phyloP scores from a whole-genome alignment of 2,888 invertebrate genomes.

The Aporophyla nigra region DNA sequence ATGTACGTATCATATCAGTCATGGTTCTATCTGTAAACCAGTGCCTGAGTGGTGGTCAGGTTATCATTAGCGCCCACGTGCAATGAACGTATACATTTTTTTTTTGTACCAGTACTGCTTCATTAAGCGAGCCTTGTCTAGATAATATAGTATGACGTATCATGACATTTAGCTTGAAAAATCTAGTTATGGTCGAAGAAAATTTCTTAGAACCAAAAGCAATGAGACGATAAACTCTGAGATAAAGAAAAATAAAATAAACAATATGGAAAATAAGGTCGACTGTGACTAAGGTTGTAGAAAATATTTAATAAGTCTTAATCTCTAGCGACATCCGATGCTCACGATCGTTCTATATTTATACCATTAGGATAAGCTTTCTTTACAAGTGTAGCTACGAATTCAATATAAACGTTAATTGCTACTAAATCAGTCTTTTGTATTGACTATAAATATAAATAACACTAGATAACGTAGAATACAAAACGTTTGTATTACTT shows the following conservation, averaged over 20 bases:
- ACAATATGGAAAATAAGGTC: slow-evolving; percentile 32
- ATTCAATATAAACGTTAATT: slow-evolving; percentile 38
- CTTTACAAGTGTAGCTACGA: slow-evolving; percentile 53
- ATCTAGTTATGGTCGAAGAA: not conserved
- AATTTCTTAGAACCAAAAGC: slow-evolving; percentile 9
- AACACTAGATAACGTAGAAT: slow-evolving; percentile 24
- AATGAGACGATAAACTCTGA: slow-evolving; percentile 22
- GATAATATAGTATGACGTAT: slow-evolving; percentile 22
- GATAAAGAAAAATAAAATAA: slow-evolving; percentile 36
- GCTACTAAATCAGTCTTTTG: slow-evolving; percentile 34
- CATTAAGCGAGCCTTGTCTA: slow-evolving; percentile 20
- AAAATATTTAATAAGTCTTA: slow-evolving; percentile 56
- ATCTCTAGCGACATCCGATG: slow-evolving; percentile 53
- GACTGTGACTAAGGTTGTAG: slow-evolving; percentile 19
- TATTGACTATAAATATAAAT: slow-evolving; percentile 39
- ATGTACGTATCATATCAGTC: slow-evolving; percentile 22
- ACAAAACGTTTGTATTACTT: slow-evolving; percentile 31
- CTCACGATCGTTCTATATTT: slow-evolving; percentile 63
- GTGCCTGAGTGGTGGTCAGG: slow-evolving; percentile 29
- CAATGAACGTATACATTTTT: slow-evolving; percentile 15
- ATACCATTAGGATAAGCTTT: slow-evolving; percentile 51
- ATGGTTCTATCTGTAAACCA: slow-evolving; percentile 45
- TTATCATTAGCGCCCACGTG: slow-evolving; percentile 51
- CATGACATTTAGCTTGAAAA: slow-evolving; percentile 19
- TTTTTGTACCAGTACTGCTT: slow-evolving; percentile 36